Evolutionary conservation across 2,113 vertebrate genomes (phyloP).

Genomic region (Pimephales promelas): DNA sequence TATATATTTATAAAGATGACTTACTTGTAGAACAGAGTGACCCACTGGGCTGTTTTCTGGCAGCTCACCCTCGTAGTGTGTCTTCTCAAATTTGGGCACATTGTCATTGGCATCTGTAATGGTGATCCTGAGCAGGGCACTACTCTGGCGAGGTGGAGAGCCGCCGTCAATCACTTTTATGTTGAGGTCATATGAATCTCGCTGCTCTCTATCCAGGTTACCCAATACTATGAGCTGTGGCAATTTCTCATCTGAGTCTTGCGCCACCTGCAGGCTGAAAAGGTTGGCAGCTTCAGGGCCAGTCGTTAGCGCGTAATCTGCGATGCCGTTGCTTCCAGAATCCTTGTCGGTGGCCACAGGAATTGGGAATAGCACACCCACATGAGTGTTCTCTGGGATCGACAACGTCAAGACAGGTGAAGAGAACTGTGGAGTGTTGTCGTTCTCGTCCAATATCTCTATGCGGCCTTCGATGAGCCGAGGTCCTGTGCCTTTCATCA

Average conservation of each 20-base stretch:
- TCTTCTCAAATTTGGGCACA: constrained; percentile 87
- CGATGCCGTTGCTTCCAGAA: constrained; percentile 85
- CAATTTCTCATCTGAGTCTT: constrained; percentile 89
- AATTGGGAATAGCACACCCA: constrained; percentile 87
- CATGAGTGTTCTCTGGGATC: constrained; percentile 93
- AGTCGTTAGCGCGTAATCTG: constrained; percentile 86
- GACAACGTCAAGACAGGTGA: constrained; percentile 89
- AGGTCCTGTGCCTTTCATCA: constrained; percentile 81
- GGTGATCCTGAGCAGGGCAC: constrained; percentile 89
- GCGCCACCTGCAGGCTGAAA: constrained; percentile 90
- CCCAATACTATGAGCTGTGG: constrained; percentile 95
- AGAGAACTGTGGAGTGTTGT: constrained; percentile 96
- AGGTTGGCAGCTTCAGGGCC: constrained; percentile 85
- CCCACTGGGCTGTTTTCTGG: constrained; percentile 91
- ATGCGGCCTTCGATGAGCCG: constrained; percentile 94
- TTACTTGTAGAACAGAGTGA: constrained; percentile 93
- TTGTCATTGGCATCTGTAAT: constrained; percentile 97
- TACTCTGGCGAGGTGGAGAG: constrained; percentile 84
- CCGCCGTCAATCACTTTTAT: constrained; percentile 94
- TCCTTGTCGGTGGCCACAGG: constrained; percentile 89
- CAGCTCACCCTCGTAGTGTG: constrained; percentile 87
- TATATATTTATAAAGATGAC: background rate
- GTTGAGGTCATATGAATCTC: constrained; percentile 95
- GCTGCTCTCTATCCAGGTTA: constrained; percentile 90
- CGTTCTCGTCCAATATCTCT: constrained; percentile 92